These are phyloP conservation scores for Latrodectus geometricus DNA, from an alignment of 1,140 invertebrate species.

Conservation along the genomic window DNA sequence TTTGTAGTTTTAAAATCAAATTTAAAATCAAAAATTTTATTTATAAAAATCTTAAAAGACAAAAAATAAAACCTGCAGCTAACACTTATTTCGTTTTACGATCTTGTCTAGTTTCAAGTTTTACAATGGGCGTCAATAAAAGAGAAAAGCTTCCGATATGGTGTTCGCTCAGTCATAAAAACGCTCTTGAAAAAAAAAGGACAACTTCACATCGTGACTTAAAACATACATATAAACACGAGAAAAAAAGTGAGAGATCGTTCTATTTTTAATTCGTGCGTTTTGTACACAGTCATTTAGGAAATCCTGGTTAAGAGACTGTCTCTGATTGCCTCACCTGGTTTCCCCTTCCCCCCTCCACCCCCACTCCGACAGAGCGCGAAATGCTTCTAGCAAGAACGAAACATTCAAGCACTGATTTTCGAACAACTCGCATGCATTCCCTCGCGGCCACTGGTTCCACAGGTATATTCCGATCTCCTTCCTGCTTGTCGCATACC, in stretches of 20 bases:
- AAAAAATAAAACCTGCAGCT: too few species aligned
- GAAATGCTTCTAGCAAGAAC: neutral
- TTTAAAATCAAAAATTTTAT: too few species aligned
- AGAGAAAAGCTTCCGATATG: too few species aligned
- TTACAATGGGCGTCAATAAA: too few species aligned
- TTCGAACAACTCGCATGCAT: neutral
- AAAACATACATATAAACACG: neutral
- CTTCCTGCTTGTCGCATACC: conserved; percentile 46
- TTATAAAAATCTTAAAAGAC: too few species aligned
- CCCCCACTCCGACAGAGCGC: conserved; percentile 4
- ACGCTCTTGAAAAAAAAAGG: too few species aligned
- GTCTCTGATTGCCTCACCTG: neutral
- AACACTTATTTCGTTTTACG: too few species aligned
- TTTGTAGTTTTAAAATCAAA: too few species aligned
- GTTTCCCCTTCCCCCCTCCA: neutral
- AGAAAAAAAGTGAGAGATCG: neutral
- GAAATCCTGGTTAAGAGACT: conserved; percentile 32
- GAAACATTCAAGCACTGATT: neutral
- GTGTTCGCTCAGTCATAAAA: too few species aligned
- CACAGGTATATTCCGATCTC: conserved; percentile 35
- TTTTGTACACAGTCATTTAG: conserved; percentile 1
- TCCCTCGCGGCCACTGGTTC: conserved; percentile 22
- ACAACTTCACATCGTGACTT: too few species aligned
- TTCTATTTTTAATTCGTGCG: conserved; percentile 9
- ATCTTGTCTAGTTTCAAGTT: too few species aligned